Evolutionary conservation across 2,797 vertebrate species (phyloP), one percentile per base, ranked within the genome.

Genomic region (Gastrophryne carolinensis): DNA sequence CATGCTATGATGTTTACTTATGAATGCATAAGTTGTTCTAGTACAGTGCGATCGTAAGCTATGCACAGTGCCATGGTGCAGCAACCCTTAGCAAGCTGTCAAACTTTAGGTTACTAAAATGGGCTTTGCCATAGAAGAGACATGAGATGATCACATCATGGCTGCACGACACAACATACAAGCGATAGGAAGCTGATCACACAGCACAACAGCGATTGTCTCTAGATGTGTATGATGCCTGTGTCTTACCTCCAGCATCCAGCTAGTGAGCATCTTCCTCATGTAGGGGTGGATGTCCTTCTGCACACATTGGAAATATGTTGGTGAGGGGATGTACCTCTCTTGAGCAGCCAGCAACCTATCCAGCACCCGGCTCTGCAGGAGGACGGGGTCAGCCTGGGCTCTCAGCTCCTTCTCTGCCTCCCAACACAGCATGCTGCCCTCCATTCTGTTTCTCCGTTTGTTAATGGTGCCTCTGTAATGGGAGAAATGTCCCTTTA

Each of bases 181-280:
- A n/a, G n/a, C n/a, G n/a, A n/a, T n/a, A n/a, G n/a, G n/a, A n/a
- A n/a, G n/a, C n/a, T n/a, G n/a, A n/a, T n/a, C n/a, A n/a, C n/a
- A n/a, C n/a, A n/a, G n/a, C n/a, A n/a, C n/a, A n/a, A n/a, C n/a
- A n/a, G n/a, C n/a, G n/a, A n/a, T n/a, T n/a, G n/a, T n/a, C n/a
- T n/a, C n/a, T n/a, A n/a, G n/a, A n/a, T n/a, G n/a, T n/a, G n/a
- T n/a, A n/a, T n/a, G n/a, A n/a, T n/a, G n/a, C n/a, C n/a, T n/a
- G n/a, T 64, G 47, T 12, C 69, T 34, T 34, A 80, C 79, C 79
- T 80, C 75, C 7, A 80, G 27, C 72, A 80, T 73, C 79, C 79
- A 80, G 47, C 54, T 66, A 15, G 72, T 78, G 3, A 80, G 67
- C 67, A 47, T 75, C n/a, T 41, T 74, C 53, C 79, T 75, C 79